Conservation (phyloP, 2,888 invertebrate species). For the Cephalotes varians region DNA sequence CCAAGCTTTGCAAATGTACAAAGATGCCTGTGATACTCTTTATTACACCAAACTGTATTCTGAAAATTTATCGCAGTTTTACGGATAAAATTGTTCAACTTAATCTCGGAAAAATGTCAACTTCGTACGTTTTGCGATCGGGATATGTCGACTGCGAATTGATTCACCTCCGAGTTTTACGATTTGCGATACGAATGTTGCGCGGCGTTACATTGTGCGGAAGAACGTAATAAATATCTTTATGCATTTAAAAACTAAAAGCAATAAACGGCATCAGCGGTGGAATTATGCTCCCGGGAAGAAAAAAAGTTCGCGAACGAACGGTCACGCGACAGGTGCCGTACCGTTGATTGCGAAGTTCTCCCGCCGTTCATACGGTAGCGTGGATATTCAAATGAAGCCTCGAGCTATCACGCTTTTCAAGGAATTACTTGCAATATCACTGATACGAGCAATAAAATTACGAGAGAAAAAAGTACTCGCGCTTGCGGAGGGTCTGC, state of each 20-base stretch:
- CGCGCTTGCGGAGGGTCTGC: constrained; percentile 8
- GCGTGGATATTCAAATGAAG: constrained; percentile 47
- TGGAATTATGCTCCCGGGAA: constrained; percentile 21
- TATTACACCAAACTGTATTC: too few species aligned
- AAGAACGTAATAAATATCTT: constrained; percentile 41
- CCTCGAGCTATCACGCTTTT: constrained; percentile 35
- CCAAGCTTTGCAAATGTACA: neutral
- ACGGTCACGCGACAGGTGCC: constrained; percentile 51
- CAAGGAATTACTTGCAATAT: constrained; percentile 48
- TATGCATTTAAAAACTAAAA: constrained; percentile 19
- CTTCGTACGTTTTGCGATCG: neutral
- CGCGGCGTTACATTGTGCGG: neutral
- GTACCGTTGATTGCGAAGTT: constrained; percentile 45
- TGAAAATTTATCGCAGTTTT: neutral
- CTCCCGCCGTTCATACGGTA: constrained; percentile 18
- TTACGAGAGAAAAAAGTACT: constrained; percentile 30
- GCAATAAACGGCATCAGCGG: constrained; percentile 36
- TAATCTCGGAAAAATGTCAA: neutral
- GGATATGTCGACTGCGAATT: constrained; percentile 12
- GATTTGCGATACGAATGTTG: neutral
- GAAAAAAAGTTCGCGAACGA: constrained; percentile 17
- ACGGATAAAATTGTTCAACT: neutral
- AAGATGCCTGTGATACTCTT: neutral
- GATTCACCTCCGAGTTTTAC: neutral
- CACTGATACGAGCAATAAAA: constrained; percentile 54